Conservation (phyloP, 37 sponge, comb jelly and placozoan species). For the Eunapius fragilis region DNA sequence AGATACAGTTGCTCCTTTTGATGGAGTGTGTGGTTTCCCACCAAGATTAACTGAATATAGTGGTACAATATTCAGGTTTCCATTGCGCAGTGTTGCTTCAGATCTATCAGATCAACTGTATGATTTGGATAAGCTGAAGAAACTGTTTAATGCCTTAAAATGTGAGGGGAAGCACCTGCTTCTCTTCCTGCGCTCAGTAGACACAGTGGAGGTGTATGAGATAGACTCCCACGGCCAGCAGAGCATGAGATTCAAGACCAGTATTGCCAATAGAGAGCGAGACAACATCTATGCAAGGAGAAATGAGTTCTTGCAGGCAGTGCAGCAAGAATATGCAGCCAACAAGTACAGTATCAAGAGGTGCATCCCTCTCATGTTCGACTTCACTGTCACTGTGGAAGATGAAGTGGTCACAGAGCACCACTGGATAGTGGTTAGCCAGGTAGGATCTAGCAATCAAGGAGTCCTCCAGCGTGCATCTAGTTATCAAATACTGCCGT, state of each 20-base stretch:
- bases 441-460: constrained; percentile 18
- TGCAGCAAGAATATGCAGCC: background rate
- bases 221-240: background rate
- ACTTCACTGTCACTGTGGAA: constrained; percentile 12
- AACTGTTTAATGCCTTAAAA: constrained; percentile 25
- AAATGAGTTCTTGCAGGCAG: background rate
- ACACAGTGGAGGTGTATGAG: constrained; percentile 41
- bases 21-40: constrained; percentile 47
- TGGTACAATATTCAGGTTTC: constrained; percentile 77
- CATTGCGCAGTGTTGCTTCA: constrained; percentile 54
- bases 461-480: background rate
- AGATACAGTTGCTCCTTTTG: constrained; percentile 37
- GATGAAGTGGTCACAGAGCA: background rate
- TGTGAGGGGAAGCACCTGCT: constrained; percentile 47
- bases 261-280: background rate
- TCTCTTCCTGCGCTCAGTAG: constrained; percentile 56
- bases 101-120: constrained; percentile 41
- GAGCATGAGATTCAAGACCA: constrained; percentile 1
- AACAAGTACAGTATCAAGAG: background rate
- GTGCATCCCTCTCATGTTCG: background rate
- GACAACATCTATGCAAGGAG: background rate
- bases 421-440: constrained; percentile 40
- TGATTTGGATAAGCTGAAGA: constrained; percentile 11
- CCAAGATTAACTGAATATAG: constrained; percentile 10
- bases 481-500: constrained; percentile 17